A percentile compares a stretch with the other conserved stretches of the same genome.
phyloP scores from a whole-genome alignment of 2,797 vertebrate species.

The Eremophila alpestris region DNA sequence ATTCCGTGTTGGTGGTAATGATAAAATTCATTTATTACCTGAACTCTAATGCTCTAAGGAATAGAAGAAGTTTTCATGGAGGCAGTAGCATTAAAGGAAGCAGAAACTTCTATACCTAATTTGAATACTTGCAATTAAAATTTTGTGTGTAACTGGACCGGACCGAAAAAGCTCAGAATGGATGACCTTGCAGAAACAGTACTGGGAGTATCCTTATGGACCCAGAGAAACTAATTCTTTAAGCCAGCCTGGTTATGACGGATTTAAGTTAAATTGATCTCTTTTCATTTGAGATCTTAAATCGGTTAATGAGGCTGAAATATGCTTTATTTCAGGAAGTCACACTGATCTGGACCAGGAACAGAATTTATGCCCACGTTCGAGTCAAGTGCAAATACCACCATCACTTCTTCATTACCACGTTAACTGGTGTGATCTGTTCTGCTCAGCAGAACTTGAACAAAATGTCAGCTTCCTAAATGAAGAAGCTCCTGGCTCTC shows the following conservation, averaged over 20 bases:
- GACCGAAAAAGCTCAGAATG: not conserved
- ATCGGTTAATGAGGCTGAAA: conserved; percentile 52
- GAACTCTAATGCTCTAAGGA: not conserved
- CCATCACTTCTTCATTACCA: conserved; percentile 60
- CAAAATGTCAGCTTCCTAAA: conserved; percentile 69
- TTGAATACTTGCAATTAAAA: not conserved
- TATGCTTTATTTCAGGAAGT: conserved; percentile 55
- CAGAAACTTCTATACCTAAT: not conserved
- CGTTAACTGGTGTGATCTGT: conserved; percentile 62
- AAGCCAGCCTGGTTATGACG: not conserved
- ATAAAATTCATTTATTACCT: not conserved
- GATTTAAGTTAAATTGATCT: conserved; percentile 40
- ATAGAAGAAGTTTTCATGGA: not conserved
- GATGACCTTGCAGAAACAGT: not conserved
- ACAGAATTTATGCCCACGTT: conserved; percentile 53
- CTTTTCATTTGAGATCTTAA: conserved; percentile 25
- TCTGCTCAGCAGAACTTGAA: conserved; percentile 53
- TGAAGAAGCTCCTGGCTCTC: conserved; percentile 49
- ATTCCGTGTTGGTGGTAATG: not conserved
- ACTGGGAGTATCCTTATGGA: not conserved
- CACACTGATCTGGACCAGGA: not conserved
- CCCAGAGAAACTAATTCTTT: not conserved
- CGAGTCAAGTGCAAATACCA: conserved; percentile 60
- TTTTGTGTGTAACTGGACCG: not conserved
- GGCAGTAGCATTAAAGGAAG: not conserved